Percentiles rank a stretch among this genome's conserved stretches.
Evolutionary conservation across 2,888 invertebrate species (phyloP).

Genomic region (Chloromyia formosa): DNA sequence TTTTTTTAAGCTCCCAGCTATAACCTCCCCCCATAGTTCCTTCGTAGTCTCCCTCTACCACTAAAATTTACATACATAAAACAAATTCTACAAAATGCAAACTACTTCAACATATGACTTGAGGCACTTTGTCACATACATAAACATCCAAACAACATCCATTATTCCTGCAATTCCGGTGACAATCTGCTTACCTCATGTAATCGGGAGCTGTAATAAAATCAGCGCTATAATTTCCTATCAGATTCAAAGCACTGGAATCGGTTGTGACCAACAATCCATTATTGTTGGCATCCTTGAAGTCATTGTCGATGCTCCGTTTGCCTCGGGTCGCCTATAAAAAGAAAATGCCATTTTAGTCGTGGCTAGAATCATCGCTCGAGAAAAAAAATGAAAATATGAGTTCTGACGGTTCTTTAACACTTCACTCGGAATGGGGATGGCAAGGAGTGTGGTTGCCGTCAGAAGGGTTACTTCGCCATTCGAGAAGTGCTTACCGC

Average conservation of each 20-base stretch:
- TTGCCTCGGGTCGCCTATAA: constrained; percentile 30
- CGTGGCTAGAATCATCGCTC: neutral
- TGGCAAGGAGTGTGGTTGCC: too few relatives aligned
- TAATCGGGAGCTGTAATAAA: constrained; percentile 16
- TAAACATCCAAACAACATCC: neutral
- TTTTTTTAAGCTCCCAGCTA: too few relatives aligned
- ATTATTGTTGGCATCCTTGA: constrained; percentile 1
- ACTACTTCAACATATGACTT: too few relatives aligned
- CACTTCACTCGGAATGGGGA: neutral
- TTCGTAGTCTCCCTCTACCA: too few relatives aligned
- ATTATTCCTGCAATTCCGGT: neutral
- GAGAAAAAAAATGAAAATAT: constrained; percentile 12
- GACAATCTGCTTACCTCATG: constrained; percentile 35
- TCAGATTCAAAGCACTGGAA: constrained; percentile 19
- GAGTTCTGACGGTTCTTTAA: neutral
- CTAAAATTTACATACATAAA: too few relatives aligned
- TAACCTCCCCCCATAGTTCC: too few relatives aligned
- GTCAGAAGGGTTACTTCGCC: too few relatives aligned
- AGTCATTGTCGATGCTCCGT: constrained; percentile 29
- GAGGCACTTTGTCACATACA: too few relatives aligned
- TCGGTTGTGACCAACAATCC: neutral
- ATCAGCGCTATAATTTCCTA: constrained; percentile 26
- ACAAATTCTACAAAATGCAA: too few relatives aligned
- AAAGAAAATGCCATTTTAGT: neutral
- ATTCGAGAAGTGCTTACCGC: constrained; percentile 22